Evolutionary conservation across 2,888 invertebrate genomes (phyloP).

Genomic region (Callyntrura guangdongensis): DNA sequence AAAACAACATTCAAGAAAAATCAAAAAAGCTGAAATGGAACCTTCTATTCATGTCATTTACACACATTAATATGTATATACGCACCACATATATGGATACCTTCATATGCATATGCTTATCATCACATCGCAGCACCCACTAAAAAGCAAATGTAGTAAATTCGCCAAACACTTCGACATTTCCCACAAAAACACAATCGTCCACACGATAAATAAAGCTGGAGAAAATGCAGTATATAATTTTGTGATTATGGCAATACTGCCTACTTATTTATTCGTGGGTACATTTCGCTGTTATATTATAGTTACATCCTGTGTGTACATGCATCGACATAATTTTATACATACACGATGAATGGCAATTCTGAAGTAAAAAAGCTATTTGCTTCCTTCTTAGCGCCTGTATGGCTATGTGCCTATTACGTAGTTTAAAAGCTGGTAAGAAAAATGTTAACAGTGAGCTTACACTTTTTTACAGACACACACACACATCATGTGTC

Average conservation of each 20-base stretch:
- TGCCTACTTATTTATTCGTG: too few relatives aligned
- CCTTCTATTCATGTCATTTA: conserved; percentile 19
- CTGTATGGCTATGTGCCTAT: conserved; percentile 5
- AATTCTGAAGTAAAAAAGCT: background rate
- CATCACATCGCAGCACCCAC: too few relatives aligned
- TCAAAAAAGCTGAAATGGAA: conserved; percentile 4
- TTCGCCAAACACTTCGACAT: too few relatives aligned
- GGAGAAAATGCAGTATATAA: too few relatives aligned
- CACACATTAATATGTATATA: background rate
- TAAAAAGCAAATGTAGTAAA: background rate
- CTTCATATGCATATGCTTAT: too few relatives aligned
- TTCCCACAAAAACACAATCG: too few relatives aligned
- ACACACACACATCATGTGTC: conserved; percentile 16
- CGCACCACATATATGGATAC: too few relatives aligned
- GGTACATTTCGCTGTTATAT: too few relatives aligned
- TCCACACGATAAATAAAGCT: background rate
- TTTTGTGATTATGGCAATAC: too few relatives aligned
- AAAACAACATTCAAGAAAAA: background rate
- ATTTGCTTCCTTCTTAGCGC: background rate
- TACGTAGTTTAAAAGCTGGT: conserved; percentile 6
- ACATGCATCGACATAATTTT: too few relatives aligned
- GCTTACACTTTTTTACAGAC: background rate
- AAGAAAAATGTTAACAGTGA: conserved; percentile 2
- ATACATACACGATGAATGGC: background rate
- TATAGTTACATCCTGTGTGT: too few relatives aligned